Evolutionary conservation across 2,888 invertebrate genomes (phyloP), one percentile per base, ranked within the genome.

Genomic region (Lycocerus yunnanus): DNA sequence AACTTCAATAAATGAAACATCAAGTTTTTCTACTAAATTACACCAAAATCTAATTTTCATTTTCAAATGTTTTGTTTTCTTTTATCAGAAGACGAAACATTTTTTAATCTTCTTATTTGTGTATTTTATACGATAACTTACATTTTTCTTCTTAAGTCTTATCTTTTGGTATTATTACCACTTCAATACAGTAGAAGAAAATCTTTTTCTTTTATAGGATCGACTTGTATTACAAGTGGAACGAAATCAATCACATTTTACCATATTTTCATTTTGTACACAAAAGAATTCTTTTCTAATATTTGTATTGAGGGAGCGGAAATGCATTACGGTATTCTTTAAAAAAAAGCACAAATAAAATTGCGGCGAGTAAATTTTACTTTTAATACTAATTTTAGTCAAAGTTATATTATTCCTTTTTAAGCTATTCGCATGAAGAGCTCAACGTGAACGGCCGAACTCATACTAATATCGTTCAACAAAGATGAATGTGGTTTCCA

Each of bases 21-120:
- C n/a, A 21, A 63, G 14, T 70, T 63, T 43, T 70, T 65, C 63
- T 63, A 20, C 61, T 70, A 70, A 70, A 65, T 63, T 63, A 63
- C 61, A 16, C 61, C 18, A 10, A 43, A 43, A 43, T 13, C 43
- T 43, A 43, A 43, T 43, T 43, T 43, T 43, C 43, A 43, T 43
- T 43, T 43, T n/a, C 6, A n/a, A 43, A 43, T 43, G 43, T n/a
- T 43, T 43, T n/a, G 43, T 43, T 43, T 43, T 43, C 43, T n/a
- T 6, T n/a, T 43, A 43, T 6, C 43, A 6, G n/a, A n/a, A 43
- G 13, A 43, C n/a, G 6, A 43, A n/a, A 43, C n/a, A 43, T 43
- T 43, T n/a, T 24, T 43, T 43, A 43, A 43, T 43, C n/a, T 43
- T 5, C 43, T 5, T 43, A 43, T 43, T 43, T 43, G 43, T 43